A percentile compares a stretch with the other conserved stretches of the same genome.
phyloP scores from a whole-genome alignment of 2,113 vertebrate species.

The Copsychus sechellarum region DNA sequence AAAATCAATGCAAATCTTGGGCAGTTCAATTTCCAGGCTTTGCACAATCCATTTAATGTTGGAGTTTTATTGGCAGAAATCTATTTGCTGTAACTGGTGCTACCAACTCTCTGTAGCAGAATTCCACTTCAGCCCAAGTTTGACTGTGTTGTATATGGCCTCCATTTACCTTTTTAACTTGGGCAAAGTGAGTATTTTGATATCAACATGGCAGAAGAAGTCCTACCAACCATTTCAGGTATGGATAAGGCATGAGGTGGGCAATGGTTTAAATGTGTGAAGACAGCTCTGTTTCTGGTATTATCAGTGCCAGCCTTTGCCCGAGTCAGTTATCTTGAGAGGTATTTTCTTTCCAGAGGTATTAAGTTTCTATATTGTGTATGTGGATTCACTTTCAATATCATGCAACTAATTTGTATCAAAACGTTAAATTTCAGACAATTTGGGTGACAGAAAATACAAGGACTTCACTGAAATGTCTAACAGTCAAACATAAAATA shows the following conservation, averaged over 20 bases:
- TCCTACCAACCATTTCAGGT: neutral
- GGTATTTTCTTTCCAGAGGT: neutral
- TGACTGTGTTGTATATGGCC: neutral
- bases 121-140: neutral
- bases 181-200: neutral
- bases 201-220: neutral
- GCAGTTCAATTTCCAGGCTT: neutral
- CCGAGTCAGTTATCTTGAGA: neutral
- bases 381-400: neutral
- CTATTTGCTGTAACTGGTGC: neutral
- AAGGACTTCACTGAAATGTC: neutral
- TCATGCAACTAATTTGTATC: neutral
- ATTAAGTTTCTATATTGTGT: neutral
- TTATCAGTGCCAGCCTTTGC: neutral
- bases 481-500: neutral
- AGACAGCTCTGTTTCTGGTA: neutral
- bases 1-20: neutral
- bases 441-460: neutral
- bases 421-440: neutral
- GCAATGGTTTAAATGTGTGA: neutral
- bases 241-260: neutral
- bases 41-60: neutral
- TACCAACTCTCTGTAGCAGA: neutral
- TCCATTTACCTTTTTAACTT: neutral
- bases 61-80: neutral